A percentile compares a stretch with the other conserved stretches of the same genome.
Conservation (phyloP, 2,888 invertebrate genomes). For the Drosophila acutilabella region DNA sequence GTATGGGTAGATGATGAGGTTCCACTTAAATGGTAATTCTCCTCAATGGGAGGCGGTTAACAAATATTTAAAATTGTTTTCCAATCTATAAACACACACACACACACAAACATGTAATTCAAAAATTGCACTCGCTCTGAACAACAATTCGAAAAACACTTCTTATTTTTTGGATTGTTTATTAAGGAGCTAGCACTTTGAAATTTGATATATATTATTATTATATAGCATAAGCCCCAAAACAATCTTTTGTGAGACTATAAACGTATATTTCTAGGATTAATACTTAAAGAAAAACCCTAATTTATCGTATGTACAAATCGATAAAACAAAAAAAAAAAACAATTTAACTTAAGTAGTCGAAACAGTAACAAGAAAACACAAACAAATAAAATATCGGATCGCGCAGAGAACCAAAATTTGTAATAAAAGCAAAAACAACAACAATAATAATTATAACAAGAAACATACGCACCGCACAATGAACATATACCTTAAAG, state of each 20-base stretch:
- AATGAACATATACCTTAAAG: slow-evolving; percentile 54
- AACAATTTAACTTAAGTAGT: slow-evolving; percentile 66
- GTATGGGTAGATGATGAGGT: slow-evolving; percentile 57
- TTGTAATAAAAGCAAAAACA: slow-evolving; percentile 54
- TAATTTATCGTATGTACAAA: slow-evolving; percentile 73
- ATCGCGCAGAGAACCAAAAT: slow-evolving; percentile 72
- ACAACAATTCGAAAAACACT: slow-evolving; percentile 14
- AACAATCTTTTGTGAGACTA: slow-evolving; percentile 79
- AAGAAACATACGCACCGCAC: slow-evolving; percentile 67
- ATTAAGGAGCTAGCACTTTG: slow-evolving; percentile 55
- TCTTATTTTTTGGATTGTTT: slow-evolving; percentile 38
- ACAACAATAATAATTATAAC: slow-evolving; percentile 1
- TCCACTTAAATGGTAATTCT: slow-evolving; percentile 20
- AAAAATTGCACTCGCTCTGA: slow-evolving; percentile 42
- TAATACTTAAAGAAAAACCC: slow-evolving; percentile 54
- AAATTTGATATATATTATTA: slow-evolving; percentile 35
- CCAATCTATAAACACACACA: slow-evolving; percentile 27
- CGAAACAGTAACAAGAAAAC: slow-evolving; percentile 39
- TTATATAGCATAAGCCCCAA: slow-evolving; percentile 53
- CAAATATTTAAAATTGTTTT: slow-evolving; percentile 39
- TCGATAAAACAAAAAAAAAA: slow-evolving; percentile 47
- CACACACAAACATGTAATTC: slow-evolving; percentile 11
- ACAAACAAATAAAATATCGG: slow-evolving; percentile 21
- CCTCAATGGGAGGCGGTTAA: slow-evolving; percentile 22
- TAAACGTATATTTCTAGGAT: slow-evolving; percentile 65